phyloP scores from a whole-genome alignment of 2,888 invertebrate genomes.

The Acrocyrtus sp. region DNA sequence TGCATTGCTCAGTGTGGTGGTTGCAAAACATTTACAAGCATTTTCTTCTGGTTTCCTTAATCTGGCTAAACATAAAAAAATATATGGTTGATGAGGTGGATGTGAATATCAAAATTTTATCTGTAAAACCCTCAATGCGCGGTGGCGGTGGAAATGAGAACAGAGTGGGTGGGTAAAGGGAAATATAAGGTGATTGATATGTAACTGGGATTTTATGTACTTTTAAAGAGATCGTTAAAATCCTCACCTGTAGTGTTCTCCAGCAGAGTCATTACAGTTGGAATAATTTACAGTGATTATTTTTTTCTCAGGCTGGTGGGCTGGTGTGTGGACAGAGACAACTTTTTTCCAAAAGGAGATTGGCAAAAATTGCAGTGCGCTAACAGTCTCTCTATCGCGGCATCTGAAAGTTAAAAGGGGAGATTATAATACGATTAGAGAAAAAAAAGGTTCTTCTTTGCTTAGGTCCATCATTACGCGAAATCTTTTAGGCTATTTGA shows the following conservation, averaged over 20 bases:
- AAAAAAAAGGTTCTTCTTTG: too few species aligned
- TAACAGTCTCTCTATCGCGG: too few species aligned
- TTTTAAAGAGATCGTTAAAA: not conserved
- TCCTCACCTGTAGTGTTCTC: not conserved
- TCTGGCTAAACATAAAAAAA: not conserved
- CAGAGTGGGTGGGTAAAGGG: conserved; percentile 32
- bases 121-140: not conserved
- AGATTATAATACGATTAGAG: too few species aligned
- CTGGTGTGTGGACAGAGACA: not conserved
- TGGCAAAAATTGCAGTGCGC: too few species aligned
- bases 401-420: too few species aligned
- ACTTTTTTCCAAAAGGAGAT: too few species aligned
- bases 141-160: conserved; percentile 39
- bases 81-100: too few species aligned
- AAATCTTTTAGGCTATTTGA: too few species aligned
- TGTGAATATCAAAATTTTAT: conserved; percentile 20
- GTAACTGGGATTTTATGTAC: not conserved
- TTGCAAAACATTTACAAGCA: conserved; percentile 35
- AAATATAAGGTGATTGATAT: conserved; percentile 5
- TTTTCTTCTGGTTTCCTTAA: conserved; percentile 25
- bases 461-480: too few species aligned
- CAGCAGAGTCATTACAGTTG: not conserved
- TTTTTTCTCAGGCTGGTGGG: not conserved
- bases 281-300: conserved; percentile 1
- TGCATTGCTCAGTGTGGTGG: too few species aligned